Conservation (phyloP, 2,888 invertebrate genomes). For the Polietes domitor region DNA sequence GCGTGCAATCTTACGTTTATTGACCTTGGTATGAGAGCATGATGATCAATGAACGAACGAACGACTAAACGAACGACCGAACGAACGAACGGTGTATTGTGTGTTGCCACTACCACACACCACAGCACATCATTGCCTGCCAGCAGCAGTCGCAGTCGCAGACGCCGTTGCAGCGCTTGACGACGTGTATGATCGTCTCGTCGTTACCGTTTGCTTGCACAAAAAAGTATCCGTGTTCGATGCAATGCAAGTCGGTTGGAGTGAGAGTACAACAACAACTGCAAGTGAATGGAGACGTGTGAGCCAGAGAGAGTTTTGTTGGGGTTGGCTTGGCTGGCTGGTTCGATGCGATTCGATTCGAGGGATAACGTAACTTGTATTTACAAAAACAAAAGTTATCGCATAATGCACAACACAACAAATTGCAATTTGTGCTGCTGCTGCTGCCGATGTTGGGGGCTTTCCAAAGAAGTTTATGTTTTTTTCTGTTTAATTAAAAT, state of each 20-base stretch:
- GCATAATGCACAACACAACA: slow-evolving; percentile 23
- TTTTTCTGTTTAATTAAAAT: not conserved
- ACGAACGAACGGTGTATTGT: not conserved
- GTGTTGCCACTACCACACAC: not conserved
- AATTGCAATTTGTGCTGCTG: slow-evolving; percentile 10
- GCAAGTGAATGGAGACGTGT: too few relatives aligned
- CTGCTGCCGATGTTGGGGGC: not conserved
- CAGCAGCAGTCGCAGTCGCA: not conserved
- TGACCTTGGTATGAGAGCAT: slow-evolving; percentile 69
- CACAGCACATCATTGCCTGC: not conserved
- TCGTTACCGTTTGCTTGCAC: not conserved
- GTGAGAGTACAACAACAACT: not conserved
- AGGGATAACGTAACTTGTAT: slow-evolving; percentile 39
- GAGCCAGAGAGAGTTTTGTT: slow-evolving; percentile 51
- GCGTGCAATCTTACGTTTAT: slow-evolving; percentile 70
- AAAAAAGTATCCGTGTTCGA: slow-evolving; percentile 57
- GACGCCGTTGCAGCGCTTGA: not conserved
- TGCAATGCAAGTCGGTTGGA: slow-evolving; percentile 41
- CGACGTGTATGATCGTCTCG: not conserved
- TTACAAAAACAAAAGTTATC: slow-evolving; percentile 30
- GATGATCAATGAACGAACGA: slow-evolving; percentile 64
- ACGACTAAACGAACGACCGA: slow-evolving; percentile 56
- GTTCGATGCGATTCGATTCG: slow-evolving; percentile 30
- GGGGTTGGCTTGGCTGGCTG: slow-evolving; percentile 28
- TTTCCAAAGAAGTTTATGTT: slow-evolving; percentile 11